Evolutionary conservation across 1,140 invertebrate species (phyloP), one percentile per base, ranked within the genome.

Genomic region (Sycophila sp.): DNA sequence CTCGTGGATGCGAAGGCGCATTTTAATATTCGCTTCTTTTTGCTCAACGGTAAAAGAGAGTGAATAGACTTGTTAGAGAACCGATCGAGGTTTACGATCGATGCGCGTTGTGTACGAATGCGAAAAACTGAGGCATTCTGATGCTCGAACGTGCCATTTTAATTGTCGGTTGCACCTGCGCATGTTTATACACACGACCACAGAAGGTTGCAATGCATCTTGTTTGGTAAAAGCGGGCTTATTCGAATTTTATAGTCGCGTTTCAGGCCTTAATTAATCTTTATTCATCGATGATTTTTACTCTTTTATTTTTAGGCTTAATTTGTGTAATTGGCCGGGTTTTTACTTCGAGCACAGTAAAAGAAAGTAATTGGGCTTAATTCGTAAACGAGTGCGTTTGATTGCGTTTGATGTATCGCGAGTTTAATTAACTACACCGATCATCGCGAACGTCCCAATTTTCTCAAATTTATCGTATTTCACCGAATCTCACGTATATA

Each of bases 341-440:
- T 62, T 62, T 40, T 45, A 62, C 38, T 42, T 62, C 30, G 59
- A 62, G 45, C n/a, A n/a, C n/a, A n/a, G n/a, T n/a, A n/a, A n/a
- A n/a, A n/a, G n/a, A n/a, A n/a, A n/a, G n/a, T n/a, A n/a, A n/a
- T n/a, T n/a, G n/a, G n/a, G n/a, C n/a, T n/a, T n/a, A n/a, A n/a
- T n/a, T n/a, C n/a, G n/a, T n/a, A n/a, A n/a, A n/a, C n/a, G n/a
- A n/a, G n/a, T n/a, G n/a, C n/a, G n/a, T n/a, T n/a, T n/a, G n/a
- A n/a, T n/a, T n/a, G n/a, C n/a, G n/a, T n/a, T n/a, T n/a, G n/a
- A n/a, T n/a, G n/a, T n/a, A n/a, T n/a, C n/a, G n/a, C n/a, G n/a
- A n/a, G n/a, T n/a, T n/a, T n/a, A n/a, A n/a, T n/a, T n/a, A n/a
- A n/a, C n/a, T n/a, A n/a, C n/a, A n/a, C n/a, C n/a, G n/a, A n/a